phyloP scores from a whole-genome alignment of 2,113 vertebrate species.

The Brachypteracias leptosomus region DNA sequence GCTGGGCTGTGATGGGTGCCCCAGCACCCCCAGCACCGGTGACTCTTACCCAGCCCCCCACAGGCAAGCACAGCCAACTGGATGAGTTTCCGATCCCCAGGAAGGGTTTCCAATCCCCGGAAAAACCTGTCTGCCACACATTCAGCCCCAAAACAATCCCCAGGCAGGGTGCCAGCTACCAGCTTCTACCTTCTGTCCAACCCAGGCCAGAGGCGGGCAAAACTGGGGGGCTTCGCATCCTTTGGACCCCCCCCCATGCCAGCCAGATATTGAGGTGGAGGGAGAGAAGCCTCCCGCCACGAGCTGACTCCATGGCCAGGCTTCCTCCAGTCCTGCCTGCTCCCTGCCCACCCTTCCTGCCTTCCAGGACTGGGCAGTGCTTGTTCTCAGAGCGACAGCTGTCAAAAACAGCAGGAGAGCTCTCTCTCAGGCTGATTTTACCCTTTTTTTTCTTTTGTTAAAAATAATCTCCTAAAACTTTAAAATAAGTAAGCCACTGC shows the following conservation, averaged over 20 bases:
- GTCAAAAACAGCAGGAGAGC: background rate
- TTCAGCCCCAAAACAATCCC: constrained; percentile 65
- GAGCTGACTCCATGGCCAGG: accelerated
- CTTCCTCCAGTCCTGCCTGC: background rate
- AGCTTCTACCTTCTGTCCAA: background rate
- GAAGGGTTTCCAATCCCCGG: constrained; percentile 17
- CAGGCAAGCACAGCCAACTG: accelerated
- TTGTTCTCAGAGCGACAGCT: background rate
- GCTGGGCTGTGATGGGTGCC: background rate
- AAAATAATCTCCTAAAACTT: background rate
- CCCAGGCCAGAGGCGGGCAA: background rate
- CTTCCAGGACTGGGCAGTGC: background rate
- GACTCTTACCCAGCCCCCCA: too few relatives aligned
- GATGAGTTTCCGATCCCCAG: constrained; percentile 17
- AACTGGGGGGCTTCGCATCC: background rate
- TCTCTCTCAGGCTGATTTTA: background rate
- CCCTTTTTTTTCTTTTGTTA: background rate
- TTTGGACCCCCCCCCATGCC: background rate
- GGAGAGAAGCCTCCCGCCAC: background rate
- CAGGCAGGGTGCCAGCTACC: background rate
- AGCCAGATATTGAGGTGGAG: accelerated
- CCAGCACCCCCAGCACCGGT: too few relatives aligned
- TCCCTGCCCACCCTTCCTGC: background rate
- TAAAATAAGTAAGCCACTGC: constrained; percentile 3
- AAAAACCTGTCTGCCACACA: constrained; percentile 18